Evolutionary conservation across 2,113 vertebrate species (phyloP).

Genomic region (Barnardius zonarius): DNA sequence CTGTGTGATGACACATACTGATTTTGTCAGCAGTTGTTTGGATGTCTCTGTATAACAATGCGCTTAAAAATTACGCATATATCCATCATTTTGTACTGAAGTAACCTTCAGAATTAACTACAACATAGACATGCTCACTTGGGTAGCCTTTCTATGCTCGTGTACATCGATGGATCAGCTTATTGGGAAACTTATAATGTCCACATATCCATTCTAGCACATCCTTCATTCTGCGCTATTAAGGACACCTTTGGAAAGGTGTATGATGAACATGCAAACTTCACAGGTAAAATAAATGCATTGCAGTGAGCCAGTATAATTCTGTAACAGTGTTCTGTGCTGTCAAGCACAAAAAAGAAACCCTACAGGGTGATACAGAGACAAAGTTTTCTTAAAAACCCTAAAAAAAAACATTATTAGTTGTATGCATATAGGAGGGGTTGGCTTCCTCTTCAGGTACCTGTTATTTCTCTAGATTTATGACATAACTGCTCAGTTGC

Average conservation of each 20-base stretch:
- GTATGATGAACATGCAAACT: neutral
- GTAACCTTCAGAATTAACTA: neutral
- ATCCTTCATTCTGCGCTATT: neutral
- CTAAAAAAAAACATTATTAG: neutral
- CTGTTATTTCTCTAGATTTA: neutral
- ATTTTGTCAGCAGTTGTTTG: neutral
- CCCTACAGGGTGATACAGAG: fast-evolving
- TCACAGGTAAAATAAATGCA: neutral
- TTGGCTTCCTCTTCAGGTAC: neutral
- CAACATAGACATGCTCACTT: neutral
- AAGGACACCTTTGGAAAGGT: neutral
- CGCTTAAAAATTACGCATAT: neutral
- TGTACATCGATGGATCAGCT: neutral
- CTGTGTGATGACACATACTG: neutral
- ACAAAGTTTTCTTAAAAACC: neutral
- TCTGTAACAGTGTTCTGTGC: neutral
- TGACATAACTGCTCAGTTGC: neutral
- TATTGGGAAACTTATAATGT: neutral
- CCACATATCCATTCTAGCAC: neutral
- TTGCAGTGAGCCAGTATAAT: neutral
- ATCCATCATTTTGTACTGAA: neutral
- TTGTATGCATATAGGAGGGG: neutral
- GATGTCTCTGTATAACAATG: neutral
- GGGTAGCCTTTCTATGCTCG: neutral
- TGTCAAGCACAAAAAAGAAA: neutral